These are phyloP conservation scores for Parasteatoda lunata DNA, from an alignment of 2,888 invertebrate genomes.

Conservation along the genomic window DNA sequence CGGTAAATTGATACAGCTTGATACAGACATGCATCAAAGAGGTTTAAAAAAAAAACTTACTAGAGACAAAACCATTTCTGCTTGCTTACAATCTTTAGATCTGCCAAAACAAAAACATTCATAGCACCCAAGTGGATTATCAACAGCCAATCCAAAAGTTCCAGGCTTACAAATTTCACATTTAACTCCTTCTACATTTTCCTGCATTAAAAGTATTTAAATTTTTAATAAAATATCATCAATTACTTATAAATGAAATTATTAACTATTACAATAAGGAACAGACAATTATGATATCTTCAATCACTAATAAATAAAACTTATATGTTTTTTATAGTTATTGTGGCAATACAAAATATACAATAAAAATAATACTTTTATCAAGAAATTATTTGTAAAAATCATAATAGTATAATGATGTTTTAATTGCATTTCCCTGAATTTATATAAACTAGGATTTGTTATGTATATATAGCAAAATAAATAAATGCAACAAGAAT, in stretches of 20 bases:
- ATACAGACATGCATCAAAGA: background rate
- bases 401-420: no score
- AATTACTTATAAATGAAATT: no score
- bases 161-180: constrained; percentile 90
- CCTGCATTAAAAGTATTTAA: constrained; percentile 77
- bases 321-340: background rate
- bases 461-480: no score
- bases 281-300: no score
- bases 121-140: constrained; percentile 91
- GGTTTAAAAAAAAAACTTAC: constrained; percentile 72
- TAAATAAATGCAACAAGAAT: no score
- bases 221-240: no score
- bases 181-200: constrained; percentile 86
- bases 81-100: constrained; percentile 85
- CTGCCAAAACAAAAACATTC: constrained; percentile 97
- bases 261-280: no score
- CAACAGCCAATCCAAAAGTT: constrained; percentile 87
- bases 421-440: no score
- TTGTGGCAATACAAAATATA: background rate
- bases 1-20: background rate
- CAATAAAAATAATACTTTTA: no score
- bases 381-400: no score
- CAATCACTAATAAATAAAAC: background rate
- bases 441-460: no score
- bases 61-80: constrained; percentile 87